A percentile compares a stretch with the other conserved stretches of the same genome.
phyloP scores from a whole-genome alignment of 2,888 invertebrate species.

The Conops quadrifasciatus region DNA sequence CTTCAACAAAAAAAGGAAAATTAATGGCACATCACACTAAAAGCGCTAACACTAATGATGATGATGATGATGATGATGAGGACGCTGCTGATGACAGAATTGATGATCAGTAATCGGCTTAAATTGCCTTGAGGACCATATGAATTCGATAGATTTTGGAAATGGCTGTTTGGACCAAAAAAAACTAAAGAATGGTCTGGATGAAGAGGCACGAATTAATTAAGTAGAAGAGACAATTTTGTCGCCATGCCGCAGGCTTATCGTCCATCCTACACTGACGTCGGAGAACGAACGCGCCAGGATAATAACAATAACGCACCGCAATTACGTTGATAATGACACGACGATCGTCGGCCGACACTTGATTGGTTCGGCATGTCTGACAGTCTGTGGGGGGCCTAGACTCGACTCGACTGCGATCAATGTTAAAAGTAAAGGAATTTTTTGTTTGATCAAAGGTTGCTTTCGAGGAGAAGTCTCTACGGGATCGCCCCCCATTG shows the following conservation, averaged over 20 bases:
- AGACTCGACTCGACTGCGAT: too few species aligned
- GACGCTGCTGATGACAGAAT: neutral
- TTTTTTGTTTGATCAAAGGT: neutral
- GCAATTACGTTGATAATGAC: constrained; percentile 33
- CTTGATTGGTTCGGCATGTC: neutral
- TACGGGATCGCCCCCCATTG: constrained; percentile 14
- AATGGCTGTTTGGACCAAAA: neutral
- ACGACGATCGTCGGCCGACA: neutral
- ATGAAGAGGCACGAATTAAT: constrained; percentile 13
- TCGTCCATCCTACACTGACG: constrained; percentile 12
- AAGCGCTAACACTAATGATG: constrained; percentile 2
- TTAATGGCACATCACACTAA: neutral
- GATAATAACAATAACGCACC: constrained; percentile 43
- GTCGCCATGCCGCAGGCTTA: constrained; percentile 44
- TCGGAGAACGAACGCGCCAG: constrained; percentile 42
- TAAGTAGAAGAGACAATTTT: constrained; percentile 40
- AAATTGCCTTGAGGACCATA: neutral
- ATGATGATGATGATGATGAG: constrained; percentile 40
- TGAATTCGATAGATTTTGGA: neutral
- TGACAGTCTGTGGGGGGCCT: too few species aligned
- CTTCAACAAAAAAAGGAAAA: neutral
- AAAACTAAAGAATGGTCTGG: neutral
- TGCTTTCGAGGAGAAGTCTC: neutral
- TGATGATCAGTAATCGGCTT: neutral
- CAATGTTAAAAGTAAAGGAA: too few species aligned